A percentile compares a stretch with the other conserved stretches of the same genome.
phyloP scores from a whole-genome alignment of 2,888 invertebrate genomes.

The Neuroscelio doddi region DNA sequence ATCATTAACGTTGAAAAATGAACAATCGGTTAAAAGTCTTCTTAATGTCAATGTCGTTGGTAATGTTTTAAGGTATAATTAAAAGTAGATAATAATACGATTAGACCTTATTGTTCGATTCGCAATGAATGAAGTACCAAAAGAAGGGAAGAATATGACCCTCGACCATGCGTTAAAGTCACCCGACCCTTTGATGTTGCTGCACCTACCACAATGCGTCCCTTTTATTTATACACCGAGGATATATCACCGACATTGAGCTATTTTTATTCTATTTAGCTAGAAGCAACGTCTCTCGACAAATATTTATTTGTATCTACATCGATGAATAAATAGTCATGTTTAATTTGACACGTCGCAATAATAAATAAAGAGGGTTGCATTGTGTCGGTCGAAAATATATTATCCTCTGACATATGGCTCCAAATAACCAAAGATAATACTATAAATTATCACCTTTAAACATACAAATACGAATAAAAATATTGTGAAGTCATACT shows the following conservation, averaged over 20 bases:
- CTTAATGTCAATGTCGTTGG: too few species aligned
- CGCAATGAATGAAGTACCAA: too few species aligned
- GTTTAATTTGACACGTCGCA: conserved; percentile 3
- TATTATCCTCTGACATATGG: neutral
- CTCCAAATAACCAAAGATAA: too few species aligned
- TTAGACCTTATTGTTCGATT: too few species aligned
- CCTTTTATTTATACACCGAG: conserved; percentile 34
- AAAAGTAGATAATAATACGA: too few species aligned
- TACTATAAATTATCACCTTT: too few species aligned
- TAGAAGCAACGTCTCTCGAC: conserved; percentile 12
- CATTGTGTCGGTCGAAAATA: neutral
- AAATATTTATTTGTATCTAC: conserved; percentile 35
- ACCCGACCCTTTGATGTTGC: conserved; percentile 37
- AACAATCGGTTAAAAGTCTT: too few species aligned
- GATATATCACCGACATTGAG: conserved; percentile 20
- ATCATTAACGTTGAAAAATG: too few species aligned
- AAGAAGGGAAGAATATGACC: neutral
- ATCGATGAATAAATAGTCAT: conserved; percentile 25
- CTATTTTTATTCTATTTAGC: conserved; percentile 24
- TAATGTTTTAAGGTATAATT: too few species aligned
- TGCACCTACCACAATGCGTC: conserved; percentile 42
- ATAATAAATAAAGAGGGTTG: neutral
- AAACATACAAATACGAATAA: too few species aligned
- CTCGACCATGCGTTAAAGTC: conserved; percentile 42
- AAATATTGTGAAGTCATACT: too few species aligned